Evolutionary conservation across 2,113 vertebrate genomes (phyloP), one percentile per base, ranked within the genome.

Genomic region (Campylorhamphus procurvoides): DNA sequence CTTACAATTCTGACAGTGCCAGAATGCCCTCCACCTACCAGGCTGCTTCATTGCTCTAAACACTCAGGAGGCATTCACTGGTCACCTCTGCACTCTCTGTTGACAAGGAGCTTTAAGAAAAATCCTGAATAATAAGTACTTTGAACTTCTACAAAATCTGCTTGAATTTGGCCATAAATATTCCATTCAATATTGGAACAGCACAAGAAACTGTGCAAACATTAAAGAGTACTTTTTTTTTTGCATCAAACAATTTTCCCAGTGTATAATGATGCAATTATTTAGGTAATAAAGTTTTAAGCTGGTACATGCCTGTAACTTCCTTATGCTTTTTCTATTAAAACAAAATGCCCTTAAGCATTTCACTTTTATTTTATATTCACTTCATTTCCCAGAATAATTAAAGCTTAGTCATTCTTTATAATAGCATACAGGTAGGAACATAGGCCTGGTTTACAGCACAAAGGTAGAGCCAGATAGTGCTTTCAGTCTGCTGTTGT

Each of bases 231-330:
- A 2, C 37, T 37, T 37, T 37, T 37, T 4, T 46, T 77, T 76
- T 87, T 73, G 4, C 25, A 74, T 80, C 46, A 67, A 83, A 78
- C 29, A 37, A 15, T 81, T 91, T 95, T 96, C 58, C 28, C 46
- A 78, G 49, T 73, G 47, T 88, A 58, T 83, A 82, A 96, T 96
- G 91, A 83, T 50, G 8, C 59, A 95, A 90, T 94, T 94, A 94
- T 96, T 91, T 89, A 82, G 77, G 58, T 90, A 76, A 94, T 96
- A 91, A 87, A 94, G 20, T 89, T 94, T 87, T 95, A 94, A 96
- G 78, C 67, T 62, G 75, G 84, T 95, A 95, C 84, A 83, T 0
- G 24, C 92, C 84, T 80, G 20, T 83, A 80, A 94, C 81, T 95
- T 96, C 91, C 95, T 95, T 94, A 80, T 89, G 80, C 33, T 80